These are phyloP conservation scores for Eupeodes latifasciatus DNA, from an alignment of 2,888 invertebrate genomes.

Conservation along the genomic window DNA sequence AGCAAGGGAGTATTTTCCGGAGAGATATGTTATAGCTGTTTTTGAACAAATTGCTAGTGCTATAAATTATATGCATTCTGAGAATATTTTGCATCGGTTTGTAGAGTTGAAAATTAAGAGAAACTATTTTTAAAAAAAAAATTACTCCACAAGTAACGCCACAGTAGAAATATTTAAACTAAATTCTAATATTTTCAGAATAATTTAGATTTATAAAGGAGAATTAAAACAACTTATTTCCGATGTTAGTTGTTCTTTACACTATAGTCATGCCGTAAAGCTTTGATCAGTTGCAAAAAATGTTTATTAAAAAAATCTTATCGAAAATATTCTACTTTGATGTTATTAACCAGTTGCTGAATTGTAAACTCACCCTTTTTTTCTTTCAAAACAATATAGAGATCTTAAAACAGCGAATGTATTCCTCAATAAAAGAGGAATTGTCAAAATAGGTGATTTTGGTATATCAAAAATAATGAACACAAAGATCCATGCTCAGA, in stretches of 20 bases:
- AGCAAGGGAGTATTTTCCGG: slow-evolving; percentile 85
- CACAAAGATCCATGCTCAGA: slow-evolving; percentile 88
- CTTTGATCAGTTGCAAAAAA: no score
- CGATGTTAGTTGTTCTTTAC: no score
- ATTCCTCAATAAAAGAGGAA: slow-evolving; percentile 88
- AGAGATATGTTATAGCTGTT: slow-evolving; percentile 87
- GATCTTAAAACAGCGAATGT: slow-evolving; percentile 91
- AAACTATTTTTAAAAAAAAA: no score
- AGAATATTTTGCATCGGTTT: slow-evolving; percentile 87
- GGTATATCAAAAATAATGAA: slow-evolving; percentile 91
- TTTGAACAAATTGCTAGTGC: slow-evolving; percentile 89
- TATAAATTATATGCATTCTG: slow-evolving; percentile 89
- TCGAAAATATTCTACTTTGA: no score
- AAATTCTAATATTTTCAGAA: no score
- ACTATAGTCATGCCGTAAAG: no score
- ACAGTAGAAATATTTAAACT: no score
- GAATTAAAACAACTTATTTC: no score
- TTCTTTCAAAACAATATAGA: slow-evolving; percentile 82
- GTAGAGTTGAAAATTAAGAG: neutral
- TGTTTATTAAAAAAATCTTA: no score
- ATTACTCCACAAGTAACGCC: neutral
- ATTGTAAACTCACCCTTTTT: neutral
- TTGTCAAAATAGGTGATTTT: slow-evolving; percentile 90
- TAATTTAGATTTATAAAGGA: no score
- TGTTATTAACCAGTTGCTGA: neutral